Evolutionary conservation across 2,113 vertebrate genomes (phyloP).

Genomic region (Python bivittatus): DNA sequence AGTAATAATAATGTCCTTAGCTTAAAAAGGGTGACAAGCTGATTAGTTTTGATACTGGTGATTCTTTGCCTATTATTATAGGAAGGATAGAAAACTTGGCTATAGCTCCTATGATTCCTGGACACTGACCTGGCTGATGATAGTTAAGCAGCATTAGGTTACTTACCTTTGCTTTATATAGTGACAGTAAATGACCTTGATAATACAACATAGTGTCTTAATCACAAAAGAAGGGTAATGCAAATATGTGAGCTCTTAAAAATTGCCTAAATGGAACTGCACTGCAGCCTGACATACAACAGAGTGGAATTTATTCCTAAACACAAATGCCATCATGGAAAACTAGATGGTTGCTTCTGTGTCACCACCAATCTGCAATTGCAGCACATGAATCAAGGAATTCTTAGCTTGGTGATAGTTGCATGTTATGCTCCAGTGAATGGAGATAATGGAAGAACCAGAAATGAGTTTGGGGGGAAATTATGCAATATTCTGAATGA

Average conservation of each 20-base stretch:
- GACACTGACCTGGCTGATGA: not conserved
- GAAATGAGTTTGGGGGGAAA: too few species aligned
- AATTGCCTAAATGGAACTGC: not conserved
- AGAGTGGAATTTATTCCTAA: not conserved
- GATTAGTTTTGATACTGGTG: not conserved
- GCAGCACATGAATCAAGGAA: not conserved
- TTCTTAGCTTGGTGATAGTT: not conserved
- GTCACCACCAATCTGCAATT: not conserved
- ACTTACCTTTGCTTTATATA: not conserved
- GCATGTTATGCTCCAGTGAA: too few species aligned
- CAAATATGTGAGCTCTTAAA: not conserved
- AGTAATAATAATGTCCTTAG: not conserved
- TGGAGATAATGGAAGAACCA: too few species aligned
- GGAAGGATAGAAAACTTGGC: not conserved
- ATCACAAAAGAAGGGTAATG: not conserved
- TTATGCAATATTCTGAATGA: too few species aligned
- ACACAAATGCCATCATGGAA: not conserved
- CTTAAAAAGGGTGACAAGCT: not conserved
- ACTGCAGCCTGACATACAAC: not conserved
- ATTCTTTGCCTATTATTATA: not conserved
- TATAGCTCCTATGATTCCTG: not conserved
- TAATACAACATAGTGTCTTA: not conserved
- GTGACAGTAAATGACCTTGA: not conserved
- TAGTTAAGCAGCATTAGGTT: not conserved
- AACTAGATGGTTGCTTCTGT: not conserved